Conservation (phyloP, 2,888 invertebrate genomes). For the Eupithecia subumbrata region DNA sequence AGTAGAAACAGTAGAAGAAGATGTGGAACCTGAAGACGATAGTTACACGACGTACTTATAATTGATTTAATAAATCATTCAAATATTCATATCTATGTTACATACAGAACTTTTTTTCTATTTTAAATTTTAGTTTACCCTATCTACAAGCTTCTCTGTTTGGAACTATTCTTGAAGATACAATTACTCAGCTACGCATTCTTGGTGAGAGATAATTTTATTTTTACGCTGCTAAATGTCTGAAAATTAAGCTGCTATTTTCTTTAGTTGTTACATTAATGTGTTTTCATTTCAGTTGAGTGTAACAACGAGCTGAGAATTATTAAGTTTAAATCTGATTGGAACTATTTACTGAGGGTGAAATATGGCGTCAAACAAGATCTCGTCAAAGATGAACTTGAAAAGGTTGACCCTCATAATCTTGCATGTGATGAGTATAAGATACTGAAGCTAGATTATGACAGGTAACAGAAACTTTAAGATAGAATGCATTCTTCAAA, state of each 20-base stretch:
- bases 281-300: conserved; percentile 50
- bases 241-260: background rate
- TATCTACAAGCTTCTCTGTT: conserved; percentile 59
- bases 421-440: conserved; percentile 56
- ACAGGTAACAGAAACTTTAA: conserved; percentile 52
- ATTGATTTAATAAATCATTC: background rate
- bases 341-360: conserved; percentile 47
- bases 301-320: conserved; percentile 61
- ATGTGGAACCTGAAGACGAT: background rate
- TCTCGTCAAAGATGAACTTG: conserved; percentile 48
- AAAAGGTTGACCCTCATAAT: conserved; percentile 48
- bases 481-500: background rate
- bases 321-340: conserved; percentile 54
- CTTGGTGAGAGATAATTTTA: conserved; percentile 52
- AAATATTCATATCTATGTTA: background rate
- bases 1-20: background rate
- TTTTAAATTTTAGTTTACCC: conserved; percentile 42
- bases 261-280: background rate
- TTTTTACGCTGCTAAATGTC: background rate
- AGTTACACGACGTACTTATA: background rate
- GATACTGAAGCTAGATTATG: conserved; percentile 62
- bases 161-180: conserved; percentile 63
- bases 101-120: background rate
- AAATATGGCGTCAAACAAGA: conserved; percentile 56
- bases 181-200: conserved; percentile 57